Evolutionary conservation across 2,113 vertebrate species (phyloP).

Genomic region (Calidris pugnax): DNA sequence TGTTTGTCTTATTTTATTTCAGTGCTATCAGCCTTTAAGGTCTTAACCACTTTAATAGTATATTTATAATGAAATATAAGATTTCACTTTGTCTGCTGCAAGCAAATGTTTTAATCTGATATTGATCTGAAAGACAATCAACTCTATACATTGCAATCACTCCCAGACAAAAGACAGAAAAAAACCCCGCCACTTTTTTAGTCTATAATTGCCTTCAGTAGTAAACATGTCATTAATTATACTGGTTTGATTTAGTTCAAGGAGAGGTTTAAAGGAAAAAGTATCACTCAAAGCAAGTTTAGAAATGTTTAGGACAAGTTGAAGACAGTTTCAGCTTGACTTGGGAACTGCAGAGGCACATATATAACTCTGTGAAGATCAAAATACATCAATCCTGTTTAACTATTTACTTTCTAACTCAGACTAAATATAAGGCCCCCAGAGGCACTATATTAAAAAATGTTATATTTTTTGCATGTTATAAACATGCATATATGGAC

Average conservation of each 20-base stretch:
- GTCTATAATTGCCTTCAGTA: not conserved
- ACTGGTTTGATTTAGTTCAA: not conserved
- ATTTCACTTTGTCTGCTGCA: not conserved
- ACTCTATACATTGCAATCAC: accelerated
- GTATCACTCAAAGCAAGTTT: not conserved
- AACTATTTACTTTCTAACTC: not conserved
- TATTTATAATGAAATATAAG: not conserved
- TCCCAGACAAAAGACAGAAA: not conserved
- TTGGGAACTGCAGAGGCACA: not conserved
- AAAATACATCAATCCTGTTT: not conserved
- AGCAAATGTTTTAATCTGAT: not conserved
- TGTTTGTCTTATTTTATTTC: not conserved
- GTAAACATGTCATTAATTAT: not conserved
- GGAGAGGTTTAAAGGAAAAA: not conserved
- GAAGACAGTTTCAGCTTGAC: not conserved
- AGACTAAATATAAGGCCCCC: not conserved
- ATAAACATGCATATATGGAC: not conserved
- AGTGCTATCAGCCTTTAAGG: not conserved
- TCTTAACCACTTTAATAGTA: not conserved
- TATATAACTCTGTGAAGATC: not conserved
- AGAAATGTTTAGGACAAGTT: not conserved
- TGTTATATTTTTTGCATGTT: not conserved
- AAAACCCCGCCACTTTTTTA: not conserved
- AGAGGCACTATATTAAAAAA: not conserved
- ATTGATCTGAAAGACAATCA: not conserved